Evolutionary conservation across 2,888 invertebrate species (phyloP), one percentile per base, ranked within the genome.

Genomic region (Dolomedes plantarius): DNA sequence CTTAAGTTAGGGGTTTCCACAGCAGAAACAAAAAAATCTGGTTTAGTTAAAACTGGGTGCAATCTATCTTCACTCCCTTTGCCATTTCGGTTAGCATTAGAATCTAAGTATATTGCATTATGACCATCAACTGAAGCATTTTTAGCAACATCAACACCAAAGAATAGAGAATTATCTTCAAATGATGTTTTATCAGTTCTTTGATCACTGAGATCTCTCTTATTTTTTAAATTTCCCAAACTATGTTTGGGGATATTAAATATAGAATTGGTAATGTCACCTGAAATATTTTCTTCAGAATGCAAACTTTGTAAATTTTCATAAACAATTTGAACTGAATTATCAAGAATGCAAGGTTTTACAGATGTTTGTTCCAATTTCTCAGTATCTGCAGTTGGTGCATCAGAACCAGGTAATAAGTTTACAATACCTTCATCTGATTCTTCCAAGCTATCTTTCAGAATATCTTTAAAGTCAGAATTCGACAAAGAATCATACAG

Each of bases 291-390:
- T 46, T 46, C 46, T 7, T 13, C 16, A 16, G 46, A 16, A 46
- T 16, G 13, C 2, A 46, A 3, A 56, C 23, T 11, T 6, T 23
- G 5, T 62, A 32, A 56, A 62, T 3, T 69, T 41, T 81, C 81
- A 69, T 69, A 81, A n/a, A 81, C 64, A 13, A 76, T 27, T 67
- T 85, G 50, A 56, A 77, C 65, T 67, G 83, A 77, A 16, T 77
- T 73, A 65, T 85, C 73, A 72, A 85, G 74, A 23, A 72, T 16
- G 16, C 16, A 16, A 13, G 7, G 2, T 2, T 46, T 46, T 16
- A 46, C 16, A 9, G 46, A 16, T 46, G 13, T 13, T 46, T 7
- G 16, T 2, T 6, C 46, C 7, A 9, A 16, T 16, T 46, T 16
- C 16, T 16, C 2, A 46, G 16, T 16, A 46, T 6, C 16, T 46